A percentile compares a stretch with the other conserved stretches of the same genome.
Evolutionary conservation across 37 sponge, comb jelly and placozoan genomes (phyloP).

Genomic region (Dysidea cf. avara): DNA sequence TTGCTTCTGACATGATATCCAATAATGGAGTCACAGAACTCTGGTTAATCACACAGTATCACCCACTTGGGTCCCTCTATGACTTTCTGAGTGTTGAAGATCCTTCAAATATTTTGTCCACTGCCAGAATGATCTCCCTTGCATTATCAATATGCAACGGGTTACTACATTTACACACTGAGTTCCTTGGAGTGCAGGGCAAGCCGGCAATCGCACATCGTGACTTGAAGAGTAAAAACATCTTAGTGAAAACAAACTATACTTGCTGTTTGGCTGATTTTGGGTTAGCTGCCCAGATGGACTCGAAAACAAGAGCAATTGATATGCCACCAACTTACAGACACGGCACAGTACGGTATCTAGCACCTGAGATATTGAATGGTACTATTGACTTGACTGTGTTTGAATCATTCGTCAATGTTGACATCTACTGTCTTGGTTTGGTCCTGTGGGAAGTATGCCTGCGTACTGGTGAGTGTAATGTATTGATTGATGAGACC

Average conservation of each 20-base stretch:
- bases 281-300: slow-evolving; percentile 64
- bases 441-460: slow-evolving; percentile 95
- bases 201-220: slow-evolving; percentile 92
- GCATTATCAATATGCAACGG: slow-evolving; percentile 53
- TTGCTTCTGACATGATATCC: slow-evolving; percentile 75
- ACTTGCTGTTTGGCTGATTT: slow-evolving; percentile 92
- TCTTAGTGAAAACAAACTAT: slow-evolving; percentile 81
- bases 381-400: slow-evolving; percentile 67
- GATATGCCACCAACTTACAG: slow-evolving; percentile 54
- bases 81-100: slow-evolving; percentile 52
- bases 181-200: slow-evolving; percentile 55
- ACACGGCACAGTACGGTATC: slow-evolving; percentile 90
- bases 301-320: slow-evolving; percentile 6
- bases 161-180: slow-evolving; percentile 72
- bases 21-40: slow-evolving; percentile 70
- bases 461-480: slow-evolving; percentile 52
- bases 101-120: slow-evolving; percentile 29
- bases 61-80: slow-evolving; percentile 68
- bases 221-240: slow-evolving; percentile 91
- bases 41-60: slow-evolving; percentile 87
- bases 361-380: slow-evolving; percentile 92
- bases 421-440: slow-evolving; percentile 93
- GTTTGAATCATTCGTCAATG: slow-evolving; percentile 75
- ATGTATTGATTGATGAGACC: neutral
- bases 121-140: slow-evolving; percentile 30